Evolutionary conservation across 35 echinoderm and acorn worm species (phyloP).

Genomic region (Stichopus chloronotus): DNA sequence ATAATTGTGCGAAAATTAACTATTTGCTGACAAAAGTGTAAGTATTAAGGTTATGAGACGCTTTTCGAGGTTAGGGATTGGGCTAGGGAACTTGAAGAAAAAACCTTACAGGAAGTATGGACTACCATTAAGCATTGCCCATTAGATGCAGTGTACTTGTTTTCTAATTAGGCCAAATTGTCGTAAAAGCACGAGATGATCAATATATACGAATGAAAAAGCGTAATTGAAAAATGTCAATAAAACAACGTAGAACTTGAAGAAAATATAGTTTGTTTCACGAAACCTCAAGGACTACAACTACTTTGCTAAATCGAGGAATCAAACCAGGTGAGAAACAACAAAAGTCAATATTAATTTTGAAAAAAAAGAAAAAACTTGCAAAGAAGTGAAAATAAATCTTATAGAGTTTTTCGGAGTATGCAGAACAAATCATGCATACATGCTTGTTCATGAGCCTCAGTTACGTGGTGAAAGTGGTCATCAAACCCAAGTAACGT

Average conservation of each 20-base stretch:
- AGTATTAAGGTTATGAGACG: no score
- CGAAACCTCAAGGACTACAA: background rate
- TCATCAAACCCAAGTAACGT: background rate
- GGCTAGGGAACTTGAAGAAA: no score
- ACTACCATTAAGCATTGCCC: background rate
- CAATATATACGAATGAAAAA: background rate
- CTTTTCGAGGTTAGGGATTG: no score
- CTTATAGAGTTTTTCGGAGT: slow-evolving; percentile 20
- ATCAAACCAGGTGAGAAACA: slow-evolving; percentile 43
- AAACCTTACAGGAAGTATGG: background rate
- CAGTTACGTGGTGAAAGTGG: background rate
- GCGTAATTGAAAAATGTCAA: slow-evolving; percentile 18
- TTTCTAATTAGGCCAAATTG: no score
- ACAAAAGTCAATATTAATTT: slow-evolving; percentile 36
- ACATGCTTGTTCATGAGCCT: background rate
- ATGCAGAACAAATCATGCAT: background rate
- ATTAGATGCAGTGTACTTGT: no score
- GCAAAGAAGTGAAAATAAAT: slow-evolving; percentile 17
- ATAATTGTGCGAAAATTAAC: no score
- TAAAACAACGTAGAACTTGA: background rate
- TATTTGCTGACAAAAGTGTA: no score
- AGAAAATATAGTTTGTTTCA: slow-evolving; percentile 9
- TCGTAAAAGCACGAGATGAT: background rate
- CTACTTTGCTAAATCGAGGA: slow-evolving; percentile 3
- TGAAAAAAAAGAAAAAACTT: slow-evolving; percentile 44